A percentile compares a stretch with the other conserved stretches of the same genome.
Evolutionary conservation across 2,888 invertebrate species (phyloP).

Genomic region (Drosophila borealis): DNA sequence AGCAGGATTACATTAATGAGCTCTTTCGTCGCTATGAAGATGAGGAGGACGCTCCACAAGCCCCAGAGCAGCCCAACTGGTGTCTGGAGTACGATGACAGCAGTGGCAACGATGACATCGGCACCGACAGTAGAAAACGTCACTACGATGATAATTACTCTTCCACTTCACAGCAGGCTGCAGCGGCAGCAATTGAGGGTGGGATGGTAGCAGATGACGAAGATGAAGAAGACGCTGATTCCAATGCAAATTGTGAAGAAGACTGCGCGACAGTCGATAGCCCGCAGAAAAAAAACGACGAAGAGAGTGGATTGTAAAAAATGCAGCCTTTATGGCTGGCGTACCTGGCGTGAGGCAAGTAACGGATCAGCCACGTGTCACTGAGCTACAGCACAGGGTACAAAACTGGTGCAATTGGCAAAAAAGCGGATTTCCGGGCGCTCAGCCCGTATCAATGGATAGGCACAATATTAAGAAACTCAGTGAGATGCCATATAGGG

Average conservation of each 20-base stretch:
- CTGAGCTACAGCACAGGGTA: constrained; percentile 90
- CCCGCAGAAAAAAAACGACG: constrained; percentile 84
- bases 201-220: constrained; percentile 29
- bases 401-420: constrained; percentile 94
- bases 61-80: constrained; percentile 95
- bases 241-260: constrained; percentile 46
- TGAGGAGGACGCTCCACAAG: constrained; percentile 88
- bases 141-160: constrained; percentile 63
- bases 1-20: constrained; percentile 96
- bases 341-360: constrained; percentile 92
- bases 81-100: constrained; percentile 87
- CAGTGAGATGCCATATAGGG: constrained; percentile 93
- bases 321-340: constrained; percentile 94
- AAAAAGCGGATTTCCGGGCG: constrained; percentile 95
- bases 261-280: constrained; percentile 45
- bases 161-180: constrained; percentile 69
- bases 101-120: constrained; percentile 85
- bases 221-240: constrained; percentile 53
- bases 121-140: constrained; percentile 56
- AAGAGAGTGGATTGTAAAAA: constrained; percentile 87
- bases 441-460: constrained; percentile 99
- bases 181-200: constrained; percentile 36
- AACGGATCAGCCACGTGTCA: constrained; percentile 87
- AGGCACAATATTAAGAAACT: constrained; percentile 91
- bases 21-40: constrained; percentile 93